Conservation (phyloP, 2,888 invertebrate genomes). For the Piscicola geometra region DNA sequence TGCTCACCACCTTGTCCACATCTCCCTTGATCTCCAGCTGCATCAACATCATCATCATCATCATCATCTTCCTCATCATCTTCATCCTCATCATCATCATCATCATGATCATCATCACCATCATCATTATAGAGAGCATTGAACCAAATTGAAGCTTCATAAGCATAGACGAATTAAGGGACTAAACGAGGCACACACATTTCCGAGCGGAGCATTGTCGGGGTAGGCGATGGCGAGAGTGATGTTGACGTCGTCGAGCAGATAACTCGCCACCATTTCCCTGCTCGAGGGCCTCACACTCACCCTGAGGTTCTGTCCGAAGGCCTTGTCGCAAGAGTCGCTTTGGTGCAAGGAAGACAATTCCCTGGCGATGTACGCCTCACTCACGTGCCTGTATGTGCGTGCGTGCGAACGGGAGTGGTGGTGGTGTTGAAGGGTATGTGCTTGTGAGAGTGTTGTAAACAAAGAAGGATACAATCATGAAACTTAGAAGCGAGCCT, state of each 20-base stretch:
- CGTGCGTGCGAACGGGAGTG: neutral
- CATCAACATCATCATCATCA: too few species aligned
- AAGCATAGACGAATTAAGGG: too few species aligned
- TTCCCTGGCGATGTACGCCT: slow-evolving; percentile 22
- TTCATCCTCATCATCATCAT: too few species aligned
- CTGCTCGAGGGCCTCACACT: neutral
- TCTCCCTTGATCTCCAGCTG: too few species aligned
- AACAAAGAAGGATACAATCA: too few species aligned
- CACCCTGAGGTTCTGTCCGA: neutral
- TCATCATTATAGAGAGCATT: too few species aligned
- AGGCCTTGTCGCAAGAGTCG: neutral
- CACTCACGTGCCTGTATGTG: slow-evolving; percentile 25
- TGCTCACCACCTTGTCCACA: too few species aligned
- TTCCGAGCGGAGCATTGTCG: slow-evolving; percentile 75
- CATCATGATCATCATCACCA: too few species aligned
- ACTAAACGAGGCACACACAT: slow-evolving; percentile 61
- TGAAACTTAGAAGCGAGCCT: neutral
- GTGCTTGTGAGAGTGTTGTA: neutral
- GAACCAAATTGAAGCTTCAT: too few species aligned
- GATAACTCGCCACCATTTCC: slow-evolving; percentile 69
- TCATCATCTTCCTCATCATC: too few species aligned
- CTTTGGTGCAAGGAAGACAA: neutral
- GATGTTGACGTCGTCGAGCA: slow-evolving; percentile 63
- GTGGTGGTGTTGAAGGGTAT: slow-evolving; percentile 44
- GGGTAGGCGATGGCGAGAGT: slow-evolving; percentile 75